A percentile compares a stretch with the other conserved stretches of the same genome.
phyloP scores from a whole-genome alignment of 2,797 vertebrate genomes.

The Poecile montanus region DNA sequence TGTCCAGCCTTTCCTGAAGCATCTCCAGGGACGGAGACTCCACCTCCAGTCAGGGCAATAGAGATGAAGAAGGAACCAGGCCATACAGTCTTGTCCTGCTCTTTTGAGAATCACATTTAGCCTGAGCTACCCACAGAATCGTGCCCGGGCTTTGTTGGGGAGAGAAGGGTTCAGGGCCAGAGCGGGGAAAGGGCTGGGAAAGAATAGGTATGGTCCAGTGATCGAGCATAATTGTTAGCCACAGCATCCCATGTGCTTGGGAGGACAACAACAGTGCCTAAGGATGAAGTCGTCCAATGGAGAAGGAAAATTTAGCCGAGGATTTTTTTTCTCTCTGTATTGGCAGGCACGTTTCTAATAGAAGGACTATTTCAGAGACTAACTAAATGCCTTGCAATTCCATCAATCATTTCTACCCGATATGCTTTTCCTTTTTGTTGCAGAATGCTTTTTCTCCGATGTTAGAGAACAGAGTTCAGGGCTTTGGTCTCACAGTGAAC shows the following conservation, averaged over 20 bases:
- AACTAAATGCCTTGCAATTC: background rate
- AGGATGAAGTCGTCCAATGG: background rate
- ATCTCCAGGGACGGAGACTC: background rate
- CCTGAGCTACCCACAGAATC: background rate
- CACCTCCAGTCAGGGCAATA: background rate
- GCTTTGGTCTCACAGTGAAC: background rate
- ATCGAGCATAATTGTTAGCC: background rate
- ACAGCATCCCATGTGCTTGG: background rate
- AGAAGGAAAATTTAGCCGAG: background rate
- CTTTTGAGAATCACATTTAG: no score
- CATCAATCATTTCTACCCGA: background rate
- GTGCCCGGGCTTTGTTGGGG: rapidly evolving
- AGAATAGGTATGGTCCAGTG: background rate
- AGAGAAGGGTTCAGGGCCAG: background rate
- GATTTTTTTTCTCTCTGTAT: background rate
- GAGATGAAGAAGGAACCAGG: background rate
- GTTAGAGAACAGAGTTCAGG: background rate
- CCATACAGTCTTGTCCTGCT: rapidly evolving
- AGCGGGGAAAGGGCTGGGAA: background rate
- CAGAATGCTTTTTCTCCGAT: background rate
- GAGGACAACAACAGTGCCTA: background rate
- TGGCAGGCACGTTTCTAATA: background rate
- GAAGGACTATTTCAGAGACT: background rate
- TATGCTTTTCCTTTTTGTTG: background rate
- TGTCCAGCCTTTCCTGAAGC: background rate